Evolutionary conservation across 2,888 invertebrate species (phyloP).

Genomic region (Euplagia quadripunctaria): DNA sequence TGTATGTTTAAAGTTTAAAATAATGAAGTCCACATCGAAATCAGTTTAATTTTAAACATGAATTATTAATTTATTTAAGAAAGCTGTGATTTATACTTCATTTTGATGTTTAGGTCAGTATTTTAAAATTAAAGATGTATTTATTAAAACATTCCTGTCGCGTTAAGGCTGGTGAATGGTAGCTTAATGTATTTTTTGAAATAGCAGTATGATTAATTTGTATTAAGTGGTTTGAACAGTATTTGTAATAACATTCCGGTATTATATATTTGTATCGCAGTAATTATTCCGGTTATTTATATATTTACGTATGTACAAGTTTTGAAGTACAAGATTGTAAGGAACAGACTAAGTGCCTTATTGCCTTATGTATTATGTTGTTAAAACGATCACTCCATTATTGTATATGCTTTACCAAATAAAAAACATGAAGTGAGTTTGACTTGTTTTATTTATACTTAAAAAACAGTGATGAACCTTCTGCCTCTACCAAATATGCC

Average conservation of each 20-base stretch:
- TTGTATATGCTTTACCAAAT: slow-evolving; percentile 71
- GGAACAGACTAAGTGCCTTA: slow-evolving; percentile 70
- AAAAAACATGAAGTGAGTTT: slow-evolving; percentile 57
- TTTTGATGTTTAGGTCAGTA: slow-evolving; percentile 48
- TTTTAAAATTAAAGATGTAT: slow-evolving; percentile 44
- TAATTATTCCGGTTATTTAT: slow-evolving; percentile 41
- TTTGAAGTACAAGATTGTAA: slow-evolving; percentile 64
- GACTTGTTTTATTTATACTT: slow-evolving; percentile 20
- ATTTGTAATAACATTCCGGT: slow-evolving; percentile 57
- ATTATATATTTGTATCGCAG: slow-evolving; percentile 29
- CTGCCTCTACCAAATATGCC: not conserved
- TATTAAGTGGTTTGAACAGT: slow-evolving; percentile 54
- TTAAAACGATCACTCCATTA: slow-evolving; percentile 58
- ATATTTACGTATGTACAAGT: slow-evolving; percentile 43
- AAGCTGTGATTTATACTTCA: slow-evolving; percentile 51
- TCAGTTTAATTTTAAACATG: slow-evolving; percentile 39
- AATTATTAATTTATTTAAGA: slow-evolving; percentile 42
- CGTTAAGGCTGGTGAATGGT: slow-evolving; percentile 53
- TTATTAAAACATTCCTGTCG: slow-evolving; percentile 73
- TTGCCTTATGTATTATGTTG: slow-evolving; percentile 43
- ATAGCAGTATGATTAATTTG: slow-evolving; percentile 34
- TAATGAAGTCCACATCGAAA: slow-evolving; percentile 49
- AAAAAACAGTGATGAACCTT: not conserved
- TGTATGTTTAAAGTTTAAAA: slow-evolving; percentile 29
- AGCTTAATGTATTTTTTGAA: slow-evolving; percentile 49